phyloP scores from a whole-genome alignment of 1,140 invertebrate genomes.

The Leguminivora glycinivorella region DNA sequence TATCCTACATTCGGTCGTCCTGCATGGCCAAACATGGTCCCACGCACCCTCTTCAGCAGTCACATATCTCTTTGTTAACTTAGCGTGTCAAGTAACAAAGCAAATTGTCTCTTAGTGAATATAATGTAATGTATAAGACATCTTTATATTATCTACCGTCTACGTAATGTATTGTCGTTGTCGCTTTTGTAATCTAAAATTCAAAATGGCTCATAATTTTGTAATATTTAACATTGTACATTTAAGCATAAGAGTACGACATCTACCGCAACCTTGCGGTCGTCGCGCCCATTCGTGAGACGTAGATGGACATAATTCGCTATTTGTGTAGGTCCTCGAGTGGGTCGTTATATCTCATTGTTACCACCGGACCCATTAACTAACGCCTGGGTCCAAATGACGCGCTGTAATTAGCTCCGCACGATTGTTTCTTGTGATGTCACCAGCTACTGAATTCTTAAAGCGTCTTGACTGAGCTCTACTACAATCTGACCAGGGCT shows the following conservation, averaged over 20 bases:
- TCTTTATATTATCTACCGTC: no score
- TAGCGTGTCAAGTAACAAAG: not conserved
- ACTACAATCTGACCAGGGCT: not conserved
- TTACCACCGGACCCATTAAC: conserved; percentile 46
- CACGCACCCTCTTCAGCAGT: conserved; percentile 1
- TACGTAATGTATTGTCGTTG: not conserved
- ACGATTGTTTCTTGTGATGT: conserved; percentile 42
- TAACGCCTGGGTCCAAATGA: conserved; percentile 36
- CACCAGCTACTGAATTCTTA: conserved; percentile 25
- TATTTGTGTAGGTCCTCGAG: conserved; percentile 56
- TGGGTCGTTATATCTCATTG: conserved; percentile 60
- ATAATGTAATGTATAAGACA: not conserved
- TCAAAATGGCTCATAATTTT: not conserved
- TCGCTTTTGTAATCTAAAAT: not conserved
- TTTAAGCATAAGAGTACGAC: conserved; percentile 45
- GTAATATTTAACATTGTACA: conserved; percentile 1
- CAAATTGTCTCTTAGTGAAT: not conserved
- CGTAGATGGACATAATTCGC: conserved; percentile 54
- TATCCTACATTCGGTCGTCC: not conserved
- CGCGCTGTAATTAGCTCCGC: conserved; percentile 40
- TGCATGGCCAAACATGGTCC: not conserved
- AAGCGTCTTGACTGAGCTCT: not conserved
- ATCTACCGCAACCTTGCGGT: conserved; percentile 57
- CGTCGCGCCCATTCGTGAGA: conserved; percentile 53
- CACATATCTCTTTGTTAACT: not conserved